A percentile compares a stretch with the other conserved stretches of the same genome.
These are phyloP conservation scores for Rhincodon typus DNA, from an alignment of 2,797 vertebrate genomes.

Conservation along the genomic window DNA sequence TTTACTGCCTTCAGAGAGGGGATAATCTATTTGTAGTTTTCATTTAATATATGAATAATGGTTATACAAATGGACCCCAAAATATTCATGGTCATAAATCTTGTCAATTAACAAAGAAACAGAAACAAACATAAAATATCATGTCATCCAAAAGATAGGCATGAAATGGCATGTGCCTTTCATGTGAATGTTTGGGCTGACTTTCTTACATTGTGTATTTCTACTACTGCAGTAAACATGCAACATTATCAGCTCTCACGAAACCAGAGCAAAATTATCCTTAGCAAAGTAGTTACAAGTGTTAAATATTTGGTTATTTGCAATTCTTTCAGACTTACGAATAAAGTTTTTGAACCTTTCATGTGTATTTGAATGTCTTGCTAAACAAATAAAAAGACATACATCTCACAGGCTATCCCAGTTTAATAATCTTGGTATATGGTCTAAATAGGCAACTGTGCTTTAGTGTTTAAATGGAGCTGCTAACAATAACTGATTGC, in stretches of 20 bases:
- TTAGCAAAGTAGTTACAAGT: neutral
- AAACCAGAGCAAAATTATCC: constrained; percentile 27
- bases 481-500: neutral
- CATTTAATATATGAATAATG: neutral
- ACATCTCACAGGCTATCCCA: neutral
- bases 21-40: neutral
- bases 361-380: neutral
- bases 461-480: neutral
- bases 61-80: neutral
- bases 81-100: neutral
- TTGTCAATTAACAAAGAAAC: neutral
- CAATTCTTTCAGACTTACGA: neutral
- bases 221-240: constrained; percentile 22
- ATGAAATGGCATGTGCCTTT: neutral
- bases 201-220: neutral
- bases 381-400: neutral
- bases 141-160: neutral
- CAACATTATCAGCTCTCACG: constrained; percentile 13
- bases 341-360: neutral
- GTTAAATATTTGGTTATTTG: neutral
- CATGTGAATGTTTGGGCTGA: neutral
- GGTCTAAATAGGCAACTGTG: neutral
- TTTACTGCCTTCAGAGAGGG: no score
- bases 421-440: neutral
- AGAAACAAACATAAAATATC: neutral